Base-by-base conservation (phyloP, 1,140 invertebrate genomes). In the Megathymus violae region DNA sequence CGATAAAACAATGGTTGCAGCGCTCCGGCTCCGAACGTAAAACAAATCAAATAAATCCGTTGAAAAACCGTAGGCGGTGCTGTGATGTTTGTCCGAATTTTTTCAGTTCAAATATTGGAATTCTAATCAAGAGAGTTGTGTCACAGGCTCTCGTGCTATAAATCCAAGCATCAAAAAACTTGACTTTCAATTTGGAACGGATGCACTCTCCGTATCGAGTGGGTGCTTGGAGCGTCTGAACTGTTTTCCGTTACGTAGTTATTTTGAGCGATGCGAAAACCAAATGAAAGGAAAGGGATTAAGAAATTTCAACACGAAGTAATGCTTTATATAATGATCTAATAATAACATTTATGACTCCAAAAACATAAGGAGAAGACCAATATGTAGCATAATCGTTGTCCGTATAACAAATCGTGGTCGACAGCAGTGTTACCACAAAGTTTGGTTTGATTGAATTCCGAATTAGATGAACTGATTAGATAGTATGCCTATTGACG, bases 41-140 rank as follows among this genome's bases (percentile, higher is more conserved):
- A 50, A 50, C 47, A 50, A 50, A 50, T 50, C 47, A 50, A 50
- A 50, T 50, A 50, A 34, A 50, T 50, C 27, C 27, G 47, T 7
- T n/a, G 44, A 0, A 50, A 50, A 50, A 50, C 25, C 22, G 47
- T 50, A 36, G 7, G 47, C 47, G 16, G 19, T 46, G 47, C 11
- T 27, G 2, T 31, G 25, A 48, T 50, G 47, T 50, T 50, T 34
- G 47, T 36, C 25, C 47, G 4, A 36, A 50, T 34, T 47, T 47
- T 47, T 47, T 19, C 22, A 47, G 43, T 47, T 47, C 11, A 47
- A 47, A 47, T 13, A 27, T 13, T 22, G 22, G 17, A 47, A 13
- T 27, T 47, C 22, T 47, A 47, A 47, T 47, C 27, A 47, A 25
- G 19, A 27, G 11, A 47, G 34, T 36, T 17, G 16, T 17, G 41